phyloP scores from a whole-genome alignment of 1,140 invertebrate species.

The Heliconius congener region DNA sequence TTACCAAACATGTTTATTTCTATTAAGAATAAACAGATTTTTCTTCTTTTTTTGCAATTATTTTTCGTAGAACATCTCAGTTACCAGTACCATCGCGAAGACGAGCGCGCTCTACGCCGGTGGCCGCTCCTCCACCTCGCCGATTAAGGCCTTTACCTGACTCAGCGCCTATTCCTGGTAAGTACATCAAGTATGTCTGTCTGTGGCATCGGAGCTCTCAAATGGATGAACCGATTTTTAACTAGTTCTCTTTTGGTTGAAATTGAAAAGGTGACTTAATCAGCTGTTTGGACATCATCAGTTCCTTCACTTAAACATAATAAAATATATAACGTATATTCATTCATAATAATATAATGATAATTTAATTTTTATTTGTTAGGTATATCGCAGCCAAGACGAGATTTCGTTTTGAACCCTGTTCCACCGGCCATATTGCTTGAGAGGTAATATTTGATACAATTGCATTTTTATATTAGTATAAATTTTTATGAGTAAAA shows the following conservation, averaged over 20 bases:
- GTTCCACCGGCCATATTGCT: constrained; percentile 52
- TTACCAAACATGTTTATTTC: too few species aligned
- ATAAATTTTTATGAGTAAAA: too few species aligned
- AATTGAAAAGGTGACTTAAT: too few species aligned
- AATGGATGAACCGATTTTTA: too few species aligned
- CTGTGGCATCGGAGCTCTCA: too few species aligned
- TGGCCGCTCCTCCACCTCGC: constrained; percentile 52
- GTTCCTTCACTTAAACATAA: neutral
- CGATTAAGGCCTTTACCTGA: constrained; percentile 68
- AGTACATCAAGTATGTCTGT: neutral
- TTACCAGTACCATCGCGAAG: constrained; percentile 64
- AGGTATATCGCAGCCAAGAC: constrained; percentile 58
- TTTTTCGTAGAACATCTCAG: constrained; percentile 59
- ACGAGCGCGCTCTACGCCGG: constrained; percentile 66
- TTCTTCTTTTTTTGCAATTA: neutral
- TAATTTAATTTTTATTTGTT: neutral
- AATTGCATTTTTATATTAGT: neutral
- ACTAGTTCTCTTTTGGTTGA: too few species aligned
- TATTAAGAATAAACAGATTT: too few species aligned
- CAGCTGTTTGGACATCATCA: too few species aligned
- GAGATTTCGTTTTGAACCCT: constrained; percentile 53
- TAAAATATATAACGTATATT: neutral
- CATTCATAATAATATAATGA: neutral
- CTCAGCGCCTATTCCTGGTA: constrained; percentile 69
- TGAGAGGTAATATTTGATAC: constrained; percentile 51